A percentile compares a stretch with the other conserved stretches of the same genome.
Conservation (phyloP, 2,888 invertebrate species). For the Uloborus plumipes region DNA sequence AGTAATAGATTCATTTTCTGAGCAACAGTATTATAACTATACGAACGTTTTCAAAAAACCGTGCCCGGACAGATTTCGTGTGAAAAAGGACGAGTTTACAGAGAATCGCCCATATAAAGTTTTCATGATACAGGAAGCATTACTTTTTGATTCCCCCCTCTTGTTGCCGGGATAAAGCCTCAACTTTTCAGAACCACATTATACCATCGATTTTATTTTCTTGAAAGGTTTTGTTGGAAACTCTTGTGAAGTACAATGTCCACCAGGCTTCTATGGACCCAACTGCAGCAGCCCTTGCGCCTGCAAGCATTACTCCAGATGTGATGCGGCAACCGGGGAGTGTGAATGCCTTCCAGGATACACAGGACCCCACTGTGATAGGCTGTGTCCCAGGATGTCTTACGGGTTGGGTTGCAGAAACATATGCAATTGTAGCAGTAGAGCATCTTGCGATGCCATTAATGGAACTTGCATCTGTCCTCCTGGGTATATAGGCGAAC, state of each 20-base stretch:
- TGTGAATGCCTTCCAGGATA: constrained; percentile 46
- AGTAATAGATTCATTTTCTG: no score
- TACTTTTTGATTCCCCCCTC: no score
- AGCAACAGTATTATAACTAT: no score
- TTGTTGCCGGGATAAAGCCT: no score
- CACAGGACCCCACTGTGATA: constrained; percentile 76
- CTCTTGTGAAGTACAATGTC: constrained; percentile 28
- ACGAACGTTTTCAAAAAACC: no score
- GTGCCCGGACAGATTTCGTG: no score
- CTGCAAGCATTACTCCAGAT: constrained; percentile 15
- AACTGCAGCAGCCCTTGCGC: constrained; percentile 16
- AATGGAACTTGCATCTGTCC: constrained; percentile 67
- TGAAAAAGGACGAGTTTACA: no score
- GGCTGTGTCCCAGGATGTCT: constrained; percentile 45
- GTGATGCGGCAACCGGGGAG: constrained; percentile 16
- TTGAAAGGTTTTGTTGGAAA: constrained; percentile 36
- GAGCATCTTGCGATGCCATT: constrained; percentile 52
- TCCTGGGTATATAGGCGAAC: constrained; percentile 66
- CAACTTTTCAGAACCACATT: no score
- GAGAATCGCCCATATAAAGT: no score
- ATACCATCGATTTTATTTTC: background rate
- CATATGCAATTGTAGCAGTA: constrained; percentile 37
- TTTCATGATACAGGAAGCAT: no score
- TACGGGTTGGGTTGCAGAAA: constrained; percentile 50
- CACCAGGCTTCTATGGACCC: constrained; percentile 26